Conservation (phyloP, 2,113 vertebrate genomes). For the Solea senegalensis region DNA sequence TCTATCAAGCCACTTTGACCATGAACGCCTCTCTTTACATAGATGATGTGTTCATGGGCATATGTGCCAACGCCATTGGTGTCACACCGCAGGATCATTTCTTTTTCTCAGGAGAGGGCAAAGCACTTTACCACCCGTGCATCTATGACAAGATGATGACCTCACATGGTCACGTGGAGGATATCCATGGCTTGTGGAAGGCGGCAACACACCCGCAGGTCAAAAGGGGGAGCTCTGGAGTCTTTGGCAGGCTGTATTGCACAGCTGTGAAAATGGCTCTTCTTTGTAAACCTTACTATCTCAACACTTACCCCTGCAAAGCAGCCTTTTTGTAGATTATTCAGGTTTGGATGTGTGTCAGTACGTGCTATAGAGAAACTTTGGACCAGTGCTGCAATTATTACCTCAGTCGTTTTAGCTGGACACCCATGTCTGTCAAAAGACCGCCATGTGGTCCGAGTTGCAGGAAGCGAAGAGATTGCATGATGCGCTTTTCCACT, state of each 20-base stretch:
- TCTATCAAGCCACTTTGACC: conserved; percentile 89
- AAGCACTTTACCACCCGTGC: conserved; percentile 89
- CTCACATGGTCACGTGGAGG: conserved; percentile 90
- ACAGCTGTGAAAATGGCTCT: conserved; percentile 84
- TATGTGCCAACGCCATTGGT: conserved; percentile 90
- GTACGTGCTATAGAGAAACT: background rate
- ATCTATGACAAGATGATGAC: conserved; percentile 97
- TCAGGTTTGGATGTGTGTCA: conserved; percentile 10
- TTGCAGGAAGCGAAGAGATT: conserved; percentile 3
- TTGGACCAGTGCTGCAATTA: conserved; percentile 11
- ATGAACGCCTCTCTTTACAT: conserved; percentile 93
- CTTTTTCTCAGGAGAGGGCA: conserved; percentile 94
- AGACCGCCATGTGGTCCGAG: background rate
- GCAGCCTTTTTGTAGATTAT: conserved; percentile 86
- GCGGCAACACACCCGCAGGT: conserved; percentile 86
- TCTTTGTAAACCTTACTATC: conserved; percentile 84
- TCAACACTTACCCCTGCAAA: conserved; percentile 88
- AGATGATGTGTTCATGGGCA: conserved; percentile 97
- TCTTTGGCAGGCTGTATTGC: conserved; percentile 88
- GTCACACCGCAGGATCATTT: conserved; percentile 87
- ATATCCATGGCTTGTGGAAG: conserved; percentile 89
- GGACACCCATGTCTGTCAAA: conserved; percentile 21
- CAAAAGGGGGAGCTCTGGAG: conserved; percentile 79
- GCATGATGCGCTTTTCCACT: background rate
- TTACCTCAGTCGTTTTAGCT: conserved; percentile 60